phyloP scores from a whole-genome alignment of 1,140 invertebrate genomes.

The Drosophila repleta region DNA sequence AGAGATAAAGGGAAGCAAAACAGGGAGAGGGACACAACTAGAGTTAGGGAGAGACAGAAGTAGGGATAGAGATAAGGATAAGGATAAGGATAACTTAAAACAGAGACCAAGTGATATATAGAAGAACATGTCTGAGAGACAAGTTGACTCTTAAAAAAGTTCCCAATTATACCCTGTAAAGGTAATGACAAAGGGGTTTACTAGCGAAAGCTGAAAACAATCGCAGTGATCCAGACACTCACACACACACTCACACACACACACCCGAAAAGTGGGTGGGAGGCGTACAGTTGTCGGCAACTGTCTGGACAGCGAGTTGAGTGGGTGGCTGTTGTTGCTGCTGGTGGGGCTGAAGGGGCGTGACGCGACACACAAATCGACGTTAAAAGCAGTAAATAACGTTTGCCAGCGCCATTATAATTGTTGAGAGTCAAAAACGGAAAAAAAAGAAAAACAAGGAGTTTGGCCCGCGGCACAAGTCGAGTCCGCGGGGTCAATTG shows the following conservation, averaged over 20 bases:
- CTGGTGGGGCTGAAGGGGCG: slow-evolving; percentile 30
- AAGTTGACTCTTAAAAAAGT: neutral
- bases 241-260: neutral
- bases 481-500: slow-evolving; percentile 9
- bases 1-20: no score
- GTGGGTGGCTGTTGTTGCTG: neutral
- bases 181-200: slow-evolving; percentile 4
- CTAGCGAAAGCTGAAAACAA: slow-evolving; percentile 13
- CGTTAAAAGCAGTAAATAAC: slow-evolving; percentile 59
- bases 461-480: slow-evolving; percentile 2
- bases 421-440: slow-evolving; percentile 25
- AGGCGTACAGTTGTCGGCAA: slow-evolving; percentile 21
- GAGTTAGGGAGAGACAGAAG: neutral
- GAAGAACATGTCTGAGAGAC: no score
- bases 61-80: no score
- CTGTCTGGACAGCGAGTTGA: slow-evolving; percentile 13
- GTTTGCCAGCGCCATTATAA: slow-evolving; percentile 38
- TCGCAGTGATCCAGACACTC: slow-evolving; percentile 12
- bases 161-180: neutral
- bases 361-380: slow-evolving; percentile 54
- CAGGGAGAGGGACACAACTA: neutral
- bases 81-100: neutral
- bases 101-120: neutral
- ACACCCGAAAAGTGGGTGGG: slow-evolving; percentile 13
- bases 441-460: slow-evolving; percentile 1